These are phyloP conservation scores for Mimumesa dahlbomi DNA, from an alignment of 2,888 invertebrate species.

Conservation along the genomic window DNA sequence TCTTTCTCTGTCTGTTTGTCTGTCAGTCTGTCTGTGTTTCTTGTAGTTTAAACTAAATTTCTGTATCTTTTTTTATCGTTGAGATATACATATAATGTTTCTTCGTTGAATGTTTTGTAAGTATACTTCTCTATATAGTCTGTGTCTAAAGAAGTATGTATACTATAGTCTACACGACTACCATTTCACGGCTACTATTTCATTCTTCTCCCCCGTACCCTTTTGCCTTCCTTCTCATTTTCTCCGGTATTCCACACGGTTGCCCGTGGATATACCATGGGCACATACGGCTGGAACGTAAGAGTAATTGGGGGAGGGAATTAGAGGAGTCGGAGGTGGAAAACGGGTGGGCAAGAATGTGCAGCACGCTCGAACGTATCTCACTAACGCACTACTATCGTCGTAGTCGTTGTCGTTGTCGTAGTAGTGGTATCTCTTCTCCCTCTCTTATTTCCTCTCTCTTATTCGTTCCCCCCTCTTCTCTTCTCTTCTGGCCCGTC, in stretches of 20 bases:
- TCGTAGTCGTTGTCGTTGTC: too few relatives aligned
- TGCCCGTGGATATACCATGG: constrained; percentile 32
- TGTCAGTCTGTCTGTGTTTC: not conserved
- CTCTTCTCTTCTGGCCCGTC: not conserved
- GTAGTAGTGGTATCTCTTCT: too few relatives aligned
- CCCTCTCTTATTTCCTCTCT: constrained; percentile 7
- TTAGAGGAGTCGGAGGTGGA: constrained; percentile 41
- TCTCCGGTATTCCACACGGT: constrained; percentile 54
- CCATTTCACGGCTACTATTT: constrained; percentile 45
- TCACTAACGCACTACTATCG: constrained; percentile 29
- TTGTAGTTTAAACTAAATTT: too few relatives aligned
- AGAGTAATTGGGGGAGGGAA: constrained; percentile 48
- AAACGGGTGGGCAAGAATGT: constrained; percentile 46
- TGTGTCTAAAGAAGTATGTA: too few relatives aligned
- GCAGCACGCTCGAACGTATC: constrained; percentile 39
- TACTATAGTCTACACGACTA: constrained; percentile 23
- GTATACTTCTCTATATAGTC: too few relatives aligned
- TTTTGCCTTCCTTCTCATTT: constrained; percentile 47
- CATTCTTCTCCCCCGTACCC: constrained; percentile 14
- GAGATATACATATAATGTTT: too few relatives aligned
- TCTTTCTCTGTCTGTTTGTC: not conserved
- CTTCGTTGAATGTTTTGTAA: too few relatives aligned
- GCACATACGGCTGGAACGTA: constrained; percentile 40
- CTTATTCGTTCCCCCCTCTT: not conserved
- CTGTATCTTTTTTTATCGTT: too few relatives aligned